Percentiles rank a stretch among this genome's conserved stretches.
Evolutionary conservation across 30 jellyfish, hydroid and myxozoan species (phyloP).

Genomic region (Hydractinia symbiolongicarpus): DNA sequence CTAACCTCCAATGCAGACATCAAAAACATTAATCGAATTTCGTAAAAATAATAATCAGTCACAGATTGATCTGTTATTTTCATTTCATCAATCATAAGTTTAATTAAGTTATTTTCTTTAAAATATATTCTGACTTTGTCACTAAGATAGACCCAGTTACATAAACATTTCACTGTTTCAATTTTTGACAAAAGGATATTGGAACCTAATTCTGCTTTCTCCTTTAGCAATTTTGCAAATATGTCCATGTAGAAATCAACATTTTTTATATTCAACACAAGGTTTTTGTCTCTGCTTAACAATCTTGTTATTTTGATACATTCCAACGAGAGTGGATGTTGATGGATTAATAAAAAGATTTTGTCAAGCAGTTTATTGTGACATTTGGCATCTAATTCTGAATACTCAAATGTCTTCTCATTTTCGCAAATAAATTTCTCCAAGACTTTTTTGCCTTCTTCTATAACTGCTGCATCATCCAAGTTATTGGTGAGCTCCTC

Average conservation of each 20-base stretch:
- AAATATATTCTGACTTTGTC: conserved; percentile 21
- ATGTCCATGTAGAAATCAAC: neutral
- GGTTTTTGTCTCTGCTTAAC: conserved; percentile 16
- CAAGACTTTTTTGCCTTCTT: neutral
- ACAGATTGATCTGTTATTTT: neutral
- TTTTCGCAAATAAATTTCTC: neutral
- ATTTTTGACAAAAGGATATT: conserved; percentile 1
- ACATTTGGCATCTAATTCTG: neutral
- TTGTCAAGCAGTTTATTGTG: neutral
- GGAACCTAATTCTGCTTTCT: neutral
- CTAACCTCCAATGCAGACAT: conserved; percentile 69
- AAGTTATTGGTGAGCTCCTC: neutral
- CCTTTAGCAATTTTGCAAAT: neutral
- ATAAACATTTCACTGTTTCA: conserved; percentile 44
- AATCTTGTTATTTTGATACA: conserved; percentile 6
- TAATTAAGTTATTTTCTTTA: conserved; percentile 15
- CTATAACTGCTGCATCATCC: neutral
- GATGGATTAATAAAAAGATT: neutral
- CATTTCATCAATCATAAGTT: conserved; percentile 13
- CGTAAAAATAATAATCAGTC: neutral
- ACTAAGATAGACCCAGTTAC: conserved; percentile 64
- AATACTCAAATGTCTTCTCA: conserved; percentile 15
- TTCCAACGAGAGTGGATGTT: neutral
- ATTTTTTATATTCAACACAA: conserved; percentile 15
- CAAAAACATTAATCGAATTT: conserved; percentile 51